phyloP scores from a whole-genome alignment of 2,888 invertebrate species.

The Molorchus minor region DNA sequence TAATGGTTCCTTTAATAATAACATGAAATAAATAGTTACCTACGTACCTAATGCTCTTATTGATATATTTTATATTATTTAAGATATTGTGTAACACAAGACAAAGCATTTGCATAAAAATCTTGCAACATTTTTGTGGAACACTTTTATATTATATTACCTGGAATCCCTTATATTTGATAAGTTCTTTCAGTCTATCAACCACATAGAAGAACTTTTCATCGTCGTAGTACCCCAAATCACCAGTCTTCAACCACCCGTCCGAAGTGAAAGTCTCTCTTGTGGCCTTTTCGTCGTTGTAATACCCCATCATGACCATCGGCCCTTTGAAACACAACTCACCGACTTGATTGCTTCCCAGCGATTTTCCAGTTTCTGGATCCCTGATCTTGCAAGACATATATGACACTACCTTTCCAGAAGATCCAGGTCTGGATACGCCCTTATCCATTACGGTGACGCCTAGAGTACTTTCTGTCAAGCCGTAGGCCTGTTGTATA shows the following conservation, averaged over 20 bases:
- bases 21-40: background rate
- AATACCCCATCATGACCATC: constrained; percentile 70
- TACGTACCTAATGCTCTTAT: background rate
- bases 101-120: background rate
- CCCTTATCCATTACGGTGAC: background rate
- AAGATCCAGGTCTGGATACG: constrained; percentile 67
- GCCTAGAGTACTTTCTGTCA: background rate
- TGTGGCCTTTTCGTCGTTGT: constrained; percentile 74
- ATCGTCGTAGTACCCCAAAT: constrained; percentile 82
- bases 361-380: constrained; percentile 67
- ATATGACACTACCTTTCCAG: constrained; percentile 70
- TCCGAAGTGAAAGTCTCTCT: constrained; percentile 71
- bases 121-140: no score
- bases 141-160: no score
- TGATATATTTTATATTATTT: background rate
- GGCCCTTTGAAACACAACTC: constrained; percentile 85
- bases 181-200: constrained; percentile 87
- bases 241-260: constrained; percentile 83
- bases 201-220: constrained; percentile 83
- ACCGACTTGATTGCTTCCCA: constrained; percentile 73
- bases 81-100: background rate
- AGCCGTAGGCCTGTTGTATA: constrained; percentile 48
- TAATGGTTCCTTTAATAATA: background rate
- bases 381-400: constrained; percentile 71
- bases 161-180: constrained; percentile 89